A percentile compares a stretch with the other conserved stretches of the same genome.
Evolutionary conservation across 2,888 invertebrate species (phyloP).

Genomic region (Masnerella sp.): DNA sequence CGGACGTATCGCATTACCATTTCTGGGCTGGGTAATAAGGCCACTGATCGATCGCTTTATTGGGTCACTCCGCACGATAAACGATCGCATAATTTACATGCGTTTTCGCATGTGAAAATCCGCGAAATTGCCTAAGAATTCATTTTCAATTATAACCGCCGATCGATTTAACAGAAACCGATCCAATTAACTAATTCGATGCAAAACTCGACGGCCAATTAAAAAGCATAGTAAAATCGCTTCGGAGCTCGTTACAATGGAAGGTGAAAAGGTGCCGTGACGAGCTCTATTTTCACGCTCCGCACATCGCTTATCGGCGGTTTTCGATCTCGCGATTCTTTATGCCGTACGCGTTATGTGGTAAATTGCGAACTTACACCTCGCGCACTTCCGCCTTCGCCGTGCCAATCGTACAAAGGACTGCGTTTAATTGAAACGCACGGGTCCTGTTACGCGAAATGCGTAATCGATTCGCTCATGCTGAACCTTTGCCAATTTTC

Average conservation of each 20-base stretch:
- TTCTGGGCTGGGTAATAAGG: slow-evolving; percentile 25
- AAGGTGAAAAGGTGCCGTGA: slow-evolving; percentile 40
- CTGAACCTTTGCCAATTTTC: too few species aligned
- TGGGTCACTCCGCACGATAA: slow-evolving; percentile 36
- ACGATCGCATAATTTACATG: slow-evolving; percentile 28
- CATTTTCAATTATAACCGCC: background rate
- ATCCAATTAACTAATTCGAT: too few species aligned
- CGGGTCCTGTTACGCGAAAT: background rate
- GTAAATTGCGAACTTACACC: slow-evolving; percentile 42
- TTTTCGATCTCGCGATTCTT: slow-evolving; percentile 42
- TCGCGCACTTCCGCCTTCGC: slow-evolving; percentile 14
- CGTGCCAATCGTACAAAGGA: slow-evolving; percentile 8
- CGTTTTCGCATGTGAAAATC: too few species aligned
- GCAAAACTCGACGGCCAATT: too few species aligned
- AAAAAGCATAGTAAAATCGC: too few species aligned
- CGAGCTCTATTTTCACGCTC: slow-evolving; percentile 44
- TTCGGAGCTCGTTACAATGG: slow-evolving; percentile 17
- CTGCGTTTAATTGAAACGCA: slow-evolving; percentile 20
- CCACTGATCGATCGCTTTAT: slow-evolving; percentile 45
- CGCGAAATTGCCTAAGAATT: too few species aligned
- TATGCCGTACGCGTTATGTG: slow-evolving; percentile 40
- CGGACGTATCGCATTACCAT: slow-evolving; percentile 49
- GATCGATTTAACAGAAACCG: slow-evolving; percentile 1
- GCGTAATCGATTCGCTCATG: slow-evolving; percentile 18
- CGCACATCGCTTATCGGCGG: slow-evolving; percentile 36